Evolutionary conservation across 2,113 vertebrate species (phyloP), one percentile per base, ranked within the genome.

Genomic region (Lampris incognitus): DNA sequence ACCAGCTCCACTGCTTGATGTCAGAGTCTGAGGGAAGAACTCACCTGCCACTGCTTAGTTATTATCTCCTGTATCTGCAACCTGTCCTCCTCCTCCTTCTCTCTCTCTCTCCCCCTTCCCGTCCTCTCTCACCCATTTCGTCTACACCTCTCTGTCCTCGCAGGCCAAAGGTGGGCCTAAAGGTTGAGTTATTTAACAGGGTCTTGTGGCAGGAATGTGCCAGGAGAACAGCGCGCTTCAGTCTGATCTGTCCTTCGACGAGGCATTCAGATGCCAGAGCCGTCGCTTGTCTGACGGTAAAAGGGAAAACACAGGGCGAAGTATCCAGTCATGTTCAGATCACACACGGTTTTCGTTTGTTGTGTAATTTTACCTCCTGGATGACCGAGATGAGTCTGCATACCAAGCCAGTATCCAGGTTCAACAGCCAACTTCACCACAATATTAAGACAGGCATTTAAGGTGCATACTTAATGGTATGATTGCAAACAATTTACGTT

Each of bases 121-220:
- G 42, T 48, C 9, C 9, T 7, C 39, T 38, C 36, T 52, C 48
- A n/a, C 38, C 39, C 6, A 11, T 1, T 36, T 55, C 13, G 40
- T 38, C 52, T 13, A 9, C n/a, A 6, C n/a, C 48, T 63, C 59
- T 61, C 59, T 55, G 49, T 50, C 56, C n/a, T 85, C 95, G 92
- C 90, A 88, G 94, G 85, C 79, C 96, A 95, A 96, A 97, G 97
- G 94, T 97, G 93, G 92, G 91, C 91, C 92, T 98, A 97, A 98
- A 96, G 94, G 95, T 83, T 98, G 85, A 97, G 96, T 92, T 96
- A 97, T 98, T 98, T 96, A 98, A 96, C 96, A 79, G 90, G 39
- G 83, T 90, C 87, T 80, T 54, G 44, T 83, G 79, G 75, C 52
- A 73, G 65, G 70, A 73, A 68, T 79, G 71, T 70, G 66, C 75